A percentile compares a stretch with the other conserved stretches of the same genome.
Conservation (phyloP, 2,113 vertebrate species). For the Saccopteryx leptura region DNA sequence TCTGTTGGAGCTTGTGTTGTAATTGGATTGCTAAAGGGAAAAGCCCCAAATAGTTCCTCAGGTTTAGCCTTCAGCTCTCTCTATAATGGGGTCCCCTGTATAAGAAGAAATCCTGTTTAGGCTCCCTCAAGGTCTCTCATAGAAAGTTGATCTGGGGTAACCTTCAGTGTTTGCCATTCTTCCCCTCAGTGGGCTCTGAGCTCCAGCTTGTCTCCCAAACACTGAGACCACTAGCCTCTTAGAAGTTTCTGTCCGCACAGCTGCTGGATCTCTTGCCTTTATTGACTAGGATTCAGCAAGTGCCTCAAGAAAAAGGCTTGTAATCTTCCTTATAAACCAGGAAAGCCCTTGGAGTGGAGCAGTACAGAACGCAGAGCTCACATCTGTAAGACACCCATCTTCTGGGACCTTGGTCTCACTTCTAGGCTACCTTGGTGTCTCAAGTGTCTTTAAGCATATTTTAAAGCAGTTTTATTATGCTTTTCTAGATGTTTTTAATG, state of each 20-base stretch:
- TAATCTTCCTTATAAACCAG: neutral
- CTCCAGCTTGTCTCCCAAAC: neutral
- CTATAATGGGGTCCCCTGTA: neutral
- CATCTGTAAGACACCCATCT: rapidly evolving
- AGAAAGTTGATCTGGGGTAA: rapidly evolving
- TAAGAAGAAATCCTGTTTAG: neutral
- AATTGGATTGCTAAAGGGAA: neutral
- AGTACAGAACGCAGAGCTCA: rapidly evolving
- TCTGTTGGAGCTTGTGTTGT: neutral
- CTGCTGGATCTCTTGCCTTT: no score
- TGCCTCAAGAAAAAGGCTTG: neutral
- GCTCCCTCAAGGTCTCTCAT: neutral
- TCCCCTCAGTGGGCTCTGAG: neutral
- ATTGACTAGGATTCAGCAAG: neutral
- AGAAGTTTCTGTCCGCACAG: neutral
- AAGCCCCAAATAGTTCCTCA: no score
- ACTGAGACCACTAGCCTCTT: neutral
- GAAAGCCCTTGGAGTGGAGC: neutral
- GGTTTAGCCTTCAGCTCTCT: no score
- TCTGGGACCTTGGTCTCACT: rapidly evolving
- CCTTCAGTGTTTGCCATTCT: neutral
- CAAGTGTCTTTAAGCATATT: rapidly evolving
- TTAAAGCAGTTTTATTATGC: no score
- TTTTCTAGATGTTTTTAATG: neutral
- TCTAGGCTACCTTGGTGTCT: neutral